Conservation (phyloP, 92 coral and sea anemone genomes). For the Palythoa caribaeorum region DNA sequence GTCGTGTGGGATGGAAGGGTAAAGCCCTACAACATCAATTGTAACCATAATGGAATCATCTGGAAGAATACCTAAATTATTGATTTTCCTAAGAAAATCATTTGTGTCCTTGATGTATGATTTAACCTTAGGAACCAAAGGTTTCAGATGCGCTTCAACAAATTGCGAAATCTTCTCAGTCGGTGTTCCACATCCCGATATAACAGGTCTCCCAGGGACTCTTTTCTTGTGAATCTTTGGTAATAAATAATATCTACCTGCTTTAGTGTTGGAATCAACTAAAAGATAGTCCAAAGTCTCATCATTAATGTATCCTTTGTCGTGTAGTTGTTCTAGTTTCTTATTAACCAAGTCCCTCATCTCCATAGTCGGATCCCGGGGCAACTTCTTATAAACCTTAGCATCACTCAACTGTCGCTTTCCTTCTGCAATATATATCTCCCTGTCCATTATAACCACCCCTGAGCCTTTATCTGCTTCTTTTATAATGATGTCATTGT, state of each 20-base stretch:
- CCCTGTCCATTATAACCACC: neutral
- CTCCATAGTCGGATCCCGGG: neutral
- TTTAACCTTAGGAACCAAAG: too few relatives aligned
- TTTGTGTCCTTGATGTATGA: neutral
- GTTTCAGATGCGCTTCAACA: neutral
- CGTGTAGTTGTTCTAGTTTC: too few relatives aligned
- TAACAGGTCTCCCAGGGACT: neutral
- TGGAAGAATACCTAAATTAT: neutral
- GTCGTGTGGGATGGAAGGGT: neutral
- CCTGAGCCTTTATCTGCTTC: neutral
- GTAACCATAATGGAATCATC: neutral
- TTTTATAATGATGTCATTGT: neutral
- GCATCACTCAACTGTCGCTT: neutral
- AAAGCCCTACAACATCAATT: neutral
- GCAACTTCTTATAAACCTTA: neutral
- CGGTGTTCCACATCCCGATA: neutral
- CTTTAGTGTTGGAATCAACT: neutral
- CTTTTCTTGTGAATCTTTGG: neutral
- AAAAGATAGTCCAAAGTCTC: too few relatives aligned
- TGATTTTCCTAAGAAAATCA: neutral
- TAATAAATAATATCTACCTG: too few relatives aligned
- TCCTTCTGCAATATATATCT: too few relatives aligned
- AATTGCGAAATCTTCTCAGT: neutral
- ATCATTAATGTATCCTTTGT: neutral
- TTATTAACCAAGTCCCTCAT: neutral